Evolutionary conservation across 1,140 invertebrate species (phyloP), one percentile per base, ranked within the genome.

Genomic region (Danaus melanippus): DNA sequence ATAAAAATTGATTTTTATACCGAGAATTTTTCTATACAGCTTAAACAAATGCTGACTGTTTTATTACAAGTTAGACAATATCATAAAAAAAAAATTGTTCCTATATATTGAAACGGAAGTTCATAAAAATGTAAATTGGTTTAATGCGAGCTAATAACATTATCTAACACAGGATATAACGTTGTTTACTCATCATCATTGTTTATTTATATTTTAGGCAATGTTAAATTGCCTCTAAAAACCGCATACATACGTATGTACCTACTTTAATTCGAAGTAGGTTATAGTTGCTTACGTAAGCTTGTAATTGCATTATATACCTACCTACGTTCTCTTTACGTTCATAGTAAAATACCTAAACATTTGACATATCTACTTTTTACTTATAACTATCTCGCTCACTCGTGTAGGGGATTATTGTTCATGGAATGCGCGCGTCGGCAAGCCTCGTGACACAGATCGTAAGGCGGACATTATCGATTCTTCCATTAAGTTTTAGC

Each of bases 291-390:
- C 74, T 84, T 85, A 84, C 74, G 71, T 84, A 85, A 84, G 75
- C 61, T 78, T 62, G 71, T 84, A 84, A 86, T 86, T 84, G 78
- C 74, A 83, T 84, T 84, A 77, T 83, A 69, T 84, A 83, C 74
- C 79, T 84, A 84, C 78, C 75, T 86, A 83, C 79, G 74, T 79
- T 79, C 76, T 78, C 76, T 81, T 76, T 84, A 78, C 69, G 73
- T 74, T 71, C 71, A 79, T 84, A 86, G 79, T 84, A 84, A 82
- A 84, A 84, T 85, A 85, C 83, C 83, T 86, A 86, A 86, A 86
- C 79, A 86, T 86, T 85, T 85, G 79, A 85, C 77, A 84, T n/a
- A n/a, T 78, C 72, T 79, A 83, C 78, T 84, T 86, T 86, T 86
- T 84, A 80, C 67, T 69, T 84, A 69, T 62, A 60, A 63, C 75